Evolutionary conservation across 2,797 vertebrate genomes (phyloP).

Genomic region (Sarcophilus harrisii): DNA sequence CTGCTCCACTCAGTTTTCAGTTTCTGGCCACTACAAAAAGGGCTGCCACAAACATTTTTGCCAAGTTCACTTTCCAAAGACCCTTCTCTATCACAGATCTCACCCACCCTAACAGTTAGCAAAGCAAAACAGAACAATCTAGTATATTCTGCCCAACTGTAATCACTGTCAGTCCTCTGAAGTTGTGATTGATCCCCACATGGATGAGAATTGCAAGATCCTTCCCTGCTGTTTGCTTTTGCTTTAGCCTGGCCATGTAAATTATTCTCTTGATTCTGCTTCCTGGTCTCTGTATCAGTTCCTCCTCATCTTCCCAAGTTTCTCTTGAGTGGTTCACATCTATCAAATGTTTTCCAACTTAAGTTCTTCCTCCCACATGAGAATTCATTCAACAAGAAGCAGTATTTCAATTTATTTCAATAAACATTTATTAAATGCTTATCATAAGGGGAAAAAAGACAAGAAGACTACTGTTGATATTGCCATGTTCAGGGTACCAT

Average conservation of each 20-base stretch:
- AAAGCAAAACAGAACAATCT: background rate
- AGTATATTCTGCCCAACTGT: background rate
- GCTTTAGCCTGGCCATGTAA: background rate
- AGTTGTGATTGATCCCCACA: background rate
- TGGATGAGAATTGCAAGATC: background rate
- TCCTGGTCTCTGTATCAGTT: background rate
- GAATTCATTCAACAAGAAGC: background rate
- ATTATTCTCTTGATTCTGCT: background rate
- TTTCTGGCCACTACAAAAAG: too few species aligned
- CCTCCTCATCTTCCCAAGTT: background rate
- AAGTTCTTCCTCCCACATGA: background rate
- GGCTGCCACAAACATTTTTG: too few species aligned
- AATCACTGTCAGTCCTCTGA: background rate
- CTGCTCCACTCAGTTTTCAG: too few species aligned
- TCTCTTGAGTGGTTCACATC: background rate
- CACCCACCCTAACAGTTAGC: background rate
- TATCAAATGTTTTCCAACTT: background rate
- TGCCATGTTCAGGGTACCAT: background rate
- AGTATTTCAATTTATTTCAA: background rate
- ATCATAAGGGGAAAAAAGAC: background rate
- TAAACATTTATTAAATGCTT: background rate
- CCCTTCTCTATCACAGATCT: background rate
- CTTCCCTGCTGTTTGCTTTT: background rate
- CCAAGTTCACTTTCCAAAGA: background rate
- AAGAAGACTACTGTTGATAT: background rate